Evolutionary conservation across 2,797 vertebrate genomes (phyloP).

Genomic region (Hydrolagus colliei): DNA sequence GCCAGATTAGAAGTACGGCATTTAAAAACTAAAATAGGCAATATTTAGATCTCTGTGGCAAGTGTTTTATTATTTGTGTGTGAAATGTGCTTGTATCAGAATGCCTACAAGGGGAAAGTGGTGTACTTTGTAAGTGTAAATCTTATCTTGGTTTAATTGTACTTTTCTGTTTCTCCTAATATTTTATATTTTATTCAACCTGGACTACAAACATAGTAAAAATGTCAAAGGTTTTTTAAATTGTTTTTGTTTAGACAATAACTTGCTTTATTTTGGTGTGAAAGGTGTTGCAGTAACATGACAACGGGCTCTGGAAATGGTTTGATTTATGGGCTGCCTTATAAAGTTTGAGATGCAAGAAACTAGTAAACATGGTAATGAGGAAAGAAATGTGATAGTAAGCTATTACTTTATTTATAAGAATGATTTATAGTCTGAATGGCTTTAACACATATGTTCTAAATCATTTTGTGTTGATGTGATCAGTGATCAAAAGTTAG

Average conservation of each 20-base stretch:
- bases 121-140: not conserved
- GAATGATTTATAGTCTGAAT: too few relatives aligned
- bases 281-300: not conserved
- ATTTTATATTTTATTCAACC: not conserved
- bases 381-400: too few relatives aligned
- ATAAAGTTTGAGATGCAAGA: not conserved
- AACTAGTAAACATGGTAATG: not conserved
- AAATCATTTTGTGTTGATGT: not conserved
- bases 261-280: not conserved
- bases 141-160: not conserved
- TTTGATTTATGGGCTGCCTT: not conserved
- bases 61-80: not conserved
- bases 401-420: too few relatives aligned
- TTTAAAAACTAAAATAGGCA: not conserved
- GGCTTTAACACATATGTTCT: too few relatives aligned
- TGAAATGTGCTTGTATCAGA: not conserved
- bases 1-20: not conserved
- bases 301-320: not conserved
- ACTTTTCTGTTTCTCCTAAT: not conserved
- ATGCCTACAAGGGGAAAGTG: not conserved
- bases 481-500: not conserved
- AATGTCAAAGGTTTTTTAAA: slow-evolving; percentile 30
- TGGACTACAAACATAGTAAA: not conserved
- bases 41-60: not conserved
- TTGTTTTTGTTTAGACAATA: not conserved